Percentiles rank a stretch among this genome's conserved stretches.
Evolutionary conservation across 2,113 vertebrate species (phyloP).

Genomic region (Plestiodon gilberti): DNA sequence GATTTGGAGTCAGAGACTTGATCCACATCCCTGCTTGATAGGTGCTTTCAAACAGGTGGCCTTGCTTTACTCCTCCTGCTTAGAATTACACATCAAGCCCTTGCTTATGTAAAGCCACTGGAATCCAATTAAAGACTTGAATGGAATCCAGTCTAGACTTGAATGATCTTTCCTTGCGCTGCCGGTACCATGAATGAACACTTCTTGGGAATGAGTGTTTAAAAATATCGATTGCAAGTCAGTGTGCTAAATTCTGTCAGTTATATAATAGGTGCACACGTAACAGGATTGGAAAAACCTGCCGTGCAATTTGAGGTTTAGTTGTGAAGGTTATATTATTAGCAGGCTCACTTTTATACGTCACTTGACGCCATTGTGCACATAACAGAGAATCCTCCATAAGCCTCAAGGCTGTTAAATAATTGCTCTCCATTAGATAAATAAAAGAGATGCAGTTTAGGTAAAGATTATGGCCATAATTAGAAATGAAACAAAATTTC

Average conservation of each 20-base stretch:
- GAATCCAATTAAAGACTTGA: conserved; percentile 84
- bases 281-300: conserved; percentile 7
- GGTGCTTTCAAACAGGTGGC: conserved; percentile 57
- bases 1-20: no score
- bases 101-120: conserved; percentile 79
- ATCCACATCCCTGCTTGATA: no score
- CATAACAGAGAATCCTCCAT: background rate
- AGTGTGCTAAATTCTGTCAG: conserved; percentile 9
- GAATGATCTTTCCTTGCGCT: conserved; percentile 70
- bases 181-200: conserved; percentile 47
- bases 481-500: no score
- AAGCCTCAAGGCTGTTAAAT: background rate
- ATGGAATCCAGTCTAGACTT: conserved; percentile 77
- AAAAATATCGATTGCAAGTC: conserved; percentile 25
- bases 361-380: conserved; percentile 15
- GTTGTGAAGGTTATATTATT: conserved; percentile 3
- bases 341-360: background rate
- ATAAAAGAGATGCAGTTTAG: background rate
- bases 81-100: conserved; percentile 72
- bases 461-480: background rate
- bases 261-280: background rate
- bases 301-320: background rate
- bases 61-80: conserved; percentile 50
- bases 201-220: conserved; percentile 28
- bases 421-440: background rate